Percentiles rank a stretch among this genome's conserved stretches.
phyloP scores from a whole-genome alignment of 2,797 vertebrate genomes.

The Protonibea diacanthus region DNA sequence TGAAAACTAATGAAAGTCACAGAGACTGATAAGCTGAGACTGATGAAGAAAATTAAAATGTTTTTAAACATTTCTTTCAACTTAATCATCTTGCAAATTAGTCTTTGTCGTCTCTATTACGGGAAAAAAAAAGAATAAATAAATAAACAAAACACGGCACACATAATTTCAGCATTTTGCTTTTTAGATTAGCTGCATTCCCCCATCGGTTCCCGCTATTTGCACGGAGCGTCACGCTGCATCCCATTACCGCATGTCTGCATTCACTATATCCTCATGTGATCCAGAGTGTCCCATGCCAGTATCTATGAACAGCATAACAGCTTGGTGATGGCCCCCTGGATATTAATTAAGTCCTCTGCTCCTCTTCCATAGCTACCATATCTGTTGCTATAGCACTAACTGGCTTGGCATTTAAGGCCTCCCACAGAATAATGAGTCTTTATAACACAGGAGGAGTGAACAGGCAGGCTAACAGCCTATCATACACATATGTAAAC shows the following conservation, averaged over 20 bases:
- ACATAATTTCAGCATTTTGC: conserved; percentile 16
- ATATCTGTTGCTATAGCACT: conserved; percentile 55
- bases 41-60: conserved; percentile 9
- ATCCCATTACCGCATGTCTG: conserved; percentile 44
- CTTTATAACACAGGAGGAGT: conserved; percentile 29
- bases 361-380: conserved; percentile 51
- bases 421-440: conserved; percentile 59
- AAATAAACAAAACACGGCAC: background rate
- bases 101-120: conserved; percentile 41
- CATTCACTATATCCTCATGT: conserved; percentile 49
- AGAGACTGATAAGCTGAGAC: background rate
- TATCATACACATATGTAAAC: conserved; percentile 34
- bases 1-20: conserved; percentile 25
- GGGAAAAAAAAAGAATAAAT: background rate
- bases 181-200: conserved; percentile 38
- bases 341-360: conserved; percentile 75
- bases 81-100: conserved; percentile 46
- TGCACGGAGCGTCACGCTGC: conserved; percentile 32
- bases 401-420: conserved; percentile 70
- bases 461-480: conserved; percentile 14
- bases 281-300: conserved; percentile 50
- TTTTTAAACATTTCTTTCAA: conserved; percentile 26
- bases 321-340: conserved; percentile 61
- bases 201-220: conserved; percentile 31
- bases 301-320: conserved; percentile 47